Conservation (phyloP, 2,113 vertebrate species). For the Falcunculus frontatus region DNA sequence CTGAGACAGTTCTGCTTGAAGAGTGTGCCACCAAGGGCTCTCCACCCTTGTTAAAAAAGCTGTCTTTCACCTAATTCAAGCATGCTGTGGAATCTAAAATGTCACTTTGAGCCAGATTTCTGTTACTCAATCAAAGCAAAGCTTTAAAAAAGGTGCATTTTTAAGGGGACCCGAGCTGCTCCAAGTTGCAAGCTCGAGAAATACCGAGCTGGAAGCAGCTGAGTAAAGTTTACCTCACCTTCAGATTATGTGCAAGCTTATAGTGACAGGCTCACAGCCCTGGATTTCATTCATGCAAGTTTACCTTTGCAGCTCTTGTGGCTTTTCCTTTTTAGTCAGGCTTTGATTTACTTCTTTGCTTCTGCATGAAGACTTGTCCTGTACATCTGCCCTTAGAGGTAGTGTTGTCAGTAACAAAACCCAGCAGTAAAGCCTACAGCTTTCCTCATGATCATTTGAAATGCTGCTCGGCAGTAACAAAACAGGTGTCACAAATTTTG, state of each 20-base stretch:
- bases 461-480: background rate
- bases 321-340: background rate
- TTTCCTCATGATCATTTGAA: background rate
- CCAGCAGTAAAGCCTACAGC: background rate
- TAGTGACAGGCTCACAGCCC: background rate
- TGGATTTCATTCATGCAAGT: background rate
- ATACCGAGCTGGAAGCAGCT: background rate
- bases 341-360: background rate
- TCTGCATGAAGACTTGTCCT: fast-evolving
- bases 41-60: background rate
- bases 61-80: background rate
- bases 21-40: background rate
- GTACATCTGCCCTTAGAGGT: background rate
- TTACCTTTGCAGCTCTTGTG: background rate
- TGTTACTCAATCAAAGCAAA: background rate
- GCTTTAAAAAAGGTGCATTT: background rate
- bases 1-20: fast-evolving
- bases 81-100: background rate
- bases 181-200: background rate
- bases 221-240: background rate
- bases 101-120: background rate
- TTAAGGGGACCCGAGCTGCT: background rate
- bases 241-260: background rate
- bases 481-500: background rate
- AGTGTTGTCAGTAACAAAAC: fast-evolving